phyloP scores from a whole-genome alignment of 1,140 invertebrate genomes.

The Atta texana region DNA sequence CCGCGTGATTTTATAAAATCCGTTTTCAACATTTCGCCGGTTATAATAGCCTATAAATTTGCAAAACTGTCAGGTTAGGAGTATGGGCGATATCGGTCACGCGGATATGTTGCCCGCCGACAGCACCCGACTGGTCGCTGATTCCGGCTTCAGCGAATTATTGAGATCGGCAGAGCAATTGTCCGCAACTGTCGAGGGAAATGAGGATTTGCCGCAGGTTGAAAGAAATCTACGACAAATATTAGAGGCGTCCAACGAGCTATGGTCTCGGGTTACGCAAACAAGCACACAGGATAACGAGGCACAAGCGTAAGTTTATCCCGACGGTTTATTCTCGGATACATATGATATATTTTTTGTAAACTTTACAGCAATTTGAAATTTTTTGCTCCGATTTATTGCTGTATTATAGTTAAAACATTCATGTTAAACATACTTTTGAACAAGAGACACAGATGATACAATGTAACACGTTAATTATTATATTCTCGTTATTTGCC shows the following conservation, averaged over 20 bases:
- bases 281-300: slow-evolving; percentile 95
- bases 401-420: background rate
- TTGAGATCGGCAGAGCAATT: slow-evolving; percentile 96
- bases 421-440: background rate
- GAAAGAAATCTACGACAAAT: slow-evolving; percentile 96
- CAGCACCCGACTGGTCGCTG: slow-evolving; percentile 76
- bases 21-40: too few species aligned
- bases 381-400: background rate
- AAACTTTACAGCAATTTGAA: background rate
- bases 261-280: slow-evolving; percentile 94
- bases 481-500: too few species aligned
- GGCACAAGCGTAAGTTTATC: slow-evolving; percentile 91
- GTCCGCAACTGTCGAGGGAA: slow-evolving; percentile 94
- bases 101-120: slow-evolving; percentile 55
- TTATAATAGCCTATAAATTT: too few species aligned
- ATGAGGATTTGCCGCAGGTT: slow-evolving; percentile 93
- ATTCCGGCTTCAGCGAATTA: slow-evolving; percentile 93
- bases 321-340: background rate
- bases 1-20: too few species aligned
- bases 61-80: slow-evolving; percentile 18
- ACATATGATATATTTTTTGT: background rate
- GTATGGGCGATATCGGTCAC: slow-evolving; percentile 57
- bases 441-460: too few species aligned
- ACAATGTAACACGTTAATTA: too few species aligned
- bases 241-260: slow-evolving; percentile 95